phyloP scores from a whole-genome alignment of 2,113 vertebrate species.

The Opisthocomus hoazin region DNA sequence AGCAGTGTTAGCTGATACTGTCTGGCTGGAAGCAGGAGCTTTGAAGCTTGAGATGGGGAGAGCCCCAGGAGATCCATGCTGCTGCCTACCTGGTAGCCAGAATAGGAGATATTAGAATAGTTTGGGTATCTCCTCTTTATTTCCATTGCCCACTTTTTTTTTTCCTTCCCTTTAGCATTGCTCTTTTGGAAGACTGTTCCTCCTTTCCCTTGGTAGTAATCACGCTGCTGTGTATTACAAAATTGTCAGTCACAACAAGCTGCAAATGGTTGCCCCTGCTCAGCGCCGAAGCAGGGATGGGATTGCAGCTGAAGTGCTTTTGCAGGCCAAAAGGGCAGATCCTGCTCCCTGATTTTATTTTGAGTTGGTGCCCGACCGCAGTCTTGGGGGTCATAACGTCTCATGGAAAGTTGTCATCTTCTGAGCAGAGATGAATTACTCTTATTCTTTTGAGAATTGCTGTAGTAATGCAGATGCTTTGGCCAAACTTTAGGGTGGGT shows the following conservation, averaged over 20 bases:
- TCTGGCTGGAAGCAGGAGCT: neutral
- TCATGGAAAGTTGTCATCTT: neutral
- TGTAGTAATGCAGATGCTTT: neutral
- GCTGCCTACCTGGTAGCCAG: neutral
- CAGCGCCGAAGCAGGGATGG: neutral
- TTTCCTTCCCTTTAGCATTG: neutral
- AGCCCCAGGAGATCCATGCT: neutral
- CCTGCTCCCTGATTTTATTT: accelerated
- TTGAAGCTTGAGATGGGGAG: neutral
- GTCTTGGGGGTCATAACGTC: neutral
- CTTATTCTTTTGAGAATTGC: neutral
- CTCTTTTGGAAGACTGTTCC: neutral
- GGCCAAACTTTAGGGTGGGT: neutral
- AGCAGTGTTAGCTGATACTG: neutral
- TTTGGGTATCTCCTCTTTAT: neutral
- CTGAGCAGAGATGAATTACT: neutral
- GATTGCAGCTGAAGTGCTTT: neutral
- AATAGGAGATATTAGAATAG: neutral
- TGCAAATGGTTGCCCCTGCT: neutral
- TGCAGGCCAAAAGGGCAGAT: neutral
- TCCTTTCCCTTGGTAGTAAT: neutral
- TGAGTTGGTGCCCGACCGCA: accelerated
- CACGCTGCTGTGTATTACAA: too few species aligned
- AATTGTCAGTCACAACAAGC: neutral
- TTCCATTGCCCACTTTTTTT: neutral